Percentiles rank a stretch among this genome's conserved stretches.
Conservation (phyloP, 2,888 invertebrate species). For the Microctonus aethiopoides region DNA sequence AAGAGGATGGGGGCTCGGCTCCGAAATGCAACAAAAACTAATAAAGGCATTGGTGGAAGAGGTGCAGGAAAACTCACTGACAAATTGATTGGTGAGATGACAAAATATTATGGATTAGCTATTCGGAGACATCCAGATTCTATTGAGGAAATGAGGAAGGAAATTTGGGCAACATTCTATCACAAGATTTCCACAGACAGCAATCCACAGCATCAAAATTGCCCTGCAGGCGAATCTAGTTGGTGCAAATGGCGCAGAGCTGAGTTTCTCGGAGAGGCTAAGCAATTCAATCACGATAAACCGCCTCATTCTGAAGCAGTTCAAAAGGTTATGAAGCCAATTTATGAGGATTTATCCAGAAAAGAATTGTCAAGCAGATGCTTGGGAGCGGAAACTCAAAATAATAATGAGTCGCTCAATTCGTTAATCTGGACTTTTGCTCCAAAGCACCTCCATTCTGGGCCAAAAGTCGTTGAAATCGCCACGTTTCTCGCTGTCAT, state of each 20-base stretch:
- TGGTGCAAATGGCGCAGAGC: constrained; percentile 13
- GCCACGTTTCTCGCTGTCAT: not conserved
- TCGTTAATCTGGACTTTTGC: not conserved
- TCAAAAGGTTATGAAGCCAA: constrained; percentile 1
- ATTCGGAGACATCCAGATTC: constrained; percentile 23
- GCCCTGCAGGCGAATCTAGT: constrained; percentile 10
- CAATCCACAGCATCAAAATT: constrained; percentile 19
- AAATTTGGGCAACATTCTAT: constrained; percentile 18
- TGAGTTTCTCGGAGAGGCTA: constrained; percentile 5
- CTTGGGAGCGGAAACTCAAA: constrained; percentile 15
- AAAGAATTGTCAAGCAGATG: constrained; percentile 9
- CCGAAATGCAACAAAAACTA: constrained; percentile 18
- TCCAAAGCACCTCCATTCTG: not conserved
- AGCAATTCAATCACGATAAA: not conserved
- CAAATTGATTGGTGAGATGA: constrained; percentile 20
- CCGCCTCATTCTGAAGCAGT: not conserved
- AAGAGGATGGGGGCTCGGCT: constrained; percentile 30
- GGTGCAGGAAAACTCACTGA: too few relatives aligned
- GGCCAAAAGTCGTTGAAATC: not conserved
- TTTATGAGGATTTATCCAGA: constrained; percentile 11
- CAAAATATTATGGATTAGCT: constrained; percentile 26
- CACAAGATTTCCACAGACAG: constrained; percentile 13
- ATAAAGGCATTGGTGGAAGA: constrained; percentile 24
- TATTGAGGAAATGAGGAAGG: constrained; percentile 8
- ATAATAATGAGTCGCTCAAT: constrained; percentile 15